These are phyloP conservation scores for Chloromyia formosa DNA, from an alignment of 2,888 invertebrate genomes.

Conservation along the genomic window DNA sequence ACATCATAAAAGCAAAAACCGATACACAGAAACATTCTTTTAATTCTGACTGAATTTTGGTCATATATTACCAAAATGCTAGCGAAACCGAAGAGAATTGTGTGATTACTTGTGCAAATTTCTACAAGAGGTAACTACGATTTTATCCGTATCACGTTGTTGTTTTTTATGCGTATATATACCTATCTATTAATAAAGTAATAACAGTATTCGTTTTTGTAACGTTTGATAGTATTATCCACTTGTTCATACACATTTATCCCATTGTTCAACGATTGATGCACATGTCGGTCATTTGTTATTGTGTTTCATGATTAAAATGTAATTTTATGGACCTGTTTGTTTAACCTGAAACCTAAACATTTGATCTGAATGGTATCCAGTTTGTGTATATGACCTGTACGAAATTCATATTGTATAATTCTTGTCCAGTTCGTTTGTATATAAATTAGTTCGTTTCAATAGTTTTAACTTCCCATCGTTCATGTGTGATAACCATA, in stretches of 20 bases:
- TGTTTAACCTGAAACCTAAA: too few species aligned
- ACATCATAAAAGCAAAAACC: background rate
- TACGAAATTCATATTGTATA: too few species aligned
- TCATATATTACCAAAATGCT: slow-evolving; percentile 39
- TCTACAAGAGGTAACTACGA: slow-evolving; percentile 34
- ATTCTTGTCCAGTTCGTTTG: too few species aligned
- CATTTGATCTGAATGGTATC: too few species aligned
- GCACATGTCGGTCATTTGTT: background rate
- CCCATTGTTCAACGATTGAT: too few species aligned
- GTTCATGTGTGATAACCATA: too few species aligned
- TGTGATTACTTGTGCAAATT: slow-evolving; percentile 30
- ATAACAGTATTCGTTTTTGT: slow-evolving; percentile 3
- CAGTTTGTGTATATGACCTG: too few species aligned
- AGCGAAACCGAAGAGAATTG: slow-evolving; percentile 40
- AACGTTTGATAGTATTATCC: background rate
- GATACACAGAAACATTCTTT: too few species aligned
- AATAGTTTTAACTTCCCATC: too few species aligned
- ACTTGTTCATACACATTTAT: slow-evolving; percentile 3
- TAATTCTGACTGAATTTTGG: slow-evolving; percentile 37
- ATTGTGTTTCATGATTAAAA: background rate
- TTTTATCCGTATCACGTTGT: background rate
- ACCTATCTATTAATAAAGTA: background rate
- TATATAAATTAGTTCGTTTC: too few species aligned
- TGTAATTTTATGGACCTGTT: too few species aligned
- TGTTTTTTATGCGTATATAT: too few species aligned